Conservation (phyloP, 1,140 invertebrate genomes). For the Panagrolaimus sp. region DNA sequence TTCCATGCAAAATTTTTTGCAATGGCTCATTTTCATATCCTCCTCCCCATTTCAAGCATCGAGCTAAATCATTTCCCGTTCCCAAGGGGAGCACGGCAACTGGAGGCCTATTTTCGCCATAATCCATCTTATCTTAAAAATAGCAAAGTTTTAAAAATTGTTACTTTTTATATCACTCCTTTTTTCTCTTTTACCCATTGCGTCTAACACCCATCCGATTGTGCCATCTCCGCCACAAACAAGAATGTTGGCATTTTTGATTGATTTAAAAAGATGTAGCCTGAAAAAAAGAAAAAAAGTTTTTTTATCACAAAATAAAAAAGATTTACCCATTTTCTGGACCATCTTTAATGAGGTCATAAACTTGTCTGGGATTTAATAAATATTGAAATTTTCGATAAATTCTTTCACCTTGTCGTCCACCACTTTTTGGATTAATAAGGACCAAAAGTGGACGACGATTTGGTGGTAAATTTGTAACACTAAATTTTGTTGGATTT, state of each 20-base stretch:
- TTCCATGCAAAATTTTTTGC: slow-evolving; percentile 66
- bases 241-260: slow-evolving; percentile 82
- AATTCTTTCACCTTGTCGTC: slow-evolving; percentile 75
- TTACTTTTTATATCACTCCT: not conserved
- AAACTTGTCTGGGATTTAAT: slow-evolving; percentile 87
- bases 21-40: slow-evolving; percentile 57
- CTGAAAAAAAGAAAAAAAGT: slow-evolving; percentile 54
- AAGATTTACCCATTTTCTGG: slow-evolving; percentile 69
- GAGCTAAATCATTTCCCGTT: slow-evolving; percentile 87
- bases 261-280: slow-evolving; percentile 88
- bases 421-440: slow-evolving; percentile 92
- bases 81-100: slow-evolving; percentile 87
- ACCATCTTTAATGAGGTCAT: slow-evolving; percentile 80
- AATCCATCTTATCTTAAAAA: slow-evolving; percentile 76
- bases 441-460: slow-evolving; percentile 80
- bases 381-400: slow-evolving; percentile 72
- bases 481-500: slow-evolving; percentile 22
- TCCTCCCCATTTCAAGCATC: slow-evolving; percentile 87
- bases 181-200: slow-evolving; percentile 72
- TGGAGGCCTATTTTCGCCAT: slow-evolving; percentile 71
- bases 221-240: slow-evolving; percentile 94
- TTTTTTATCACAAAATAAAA: slow-evolving; percentile 1
- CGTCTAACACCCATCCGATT: slow-evolving; percentile 89
- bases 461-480: slow-evolving; percentile 33
- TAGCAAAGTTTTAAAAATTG: slow-evolving; percentile 9